Base-by-base conservation (phyloP, 2,113 vertebrate genomes). In the Ifrita kowaldi region DNA sequence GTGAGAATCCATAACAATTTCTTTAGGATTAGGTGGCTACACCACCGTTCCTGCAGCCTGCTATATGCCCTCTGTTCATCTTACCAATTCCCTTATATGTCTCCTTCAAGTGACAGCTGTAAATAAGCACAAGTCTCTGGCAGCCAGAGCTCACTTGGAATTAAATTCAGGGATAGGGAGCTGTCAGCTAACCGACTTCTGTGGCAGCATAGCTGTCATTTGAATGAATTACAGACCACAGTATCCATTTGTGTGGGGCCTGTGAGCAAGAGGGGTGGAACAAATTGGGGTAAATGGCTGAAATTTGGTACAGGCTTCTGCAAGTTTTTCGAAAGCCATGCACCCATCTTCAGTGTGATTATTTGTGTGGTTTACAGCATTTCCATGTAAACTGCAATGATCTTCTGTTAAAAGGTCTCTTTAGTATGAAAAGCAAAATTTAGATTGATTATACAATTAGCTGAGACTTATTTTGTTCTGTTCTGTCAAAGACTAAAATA, bases 151-250 rank as follows among this genome's bases (percentile, higher is more conserved):
- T 83, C 42, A 41, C 42, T 73, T 2, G 2, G 55, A 95, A 87
- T 87, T 79, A 91, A 91, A 87, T 91, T 83, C 75, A 35, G 39
- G 56, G 70, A 32, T 69, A 82, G 62, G 41, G 47, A 93, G 10
- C 86, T 93, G 83, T 84, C 94, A 90, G 62, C 55, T 82, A 69
- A 64, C 53, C 5, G 14, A 47, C 57, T 93, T 85, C 42, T 30
- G 46, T 69, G 53, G 41, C 63, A 35, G 30, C 13, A 9, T 55
- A 57, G 50, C 50, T 87, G n/a, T 89, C 49, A 65, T 91, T 79
- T 53, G 57, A 71, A 93, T 95, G 41, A 96, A 69, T 87, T 79
- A 55, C 74, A 64, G 60, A 71, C 53, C 52, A 55, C 32, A 12
- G 41, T 68, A 46, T 85, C n/a, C 6, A 21, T 96, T 96, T 78